Conservation (phyloP, 2,888 invertebrate genomes). For the Polylopha cassiicola region DNA sequence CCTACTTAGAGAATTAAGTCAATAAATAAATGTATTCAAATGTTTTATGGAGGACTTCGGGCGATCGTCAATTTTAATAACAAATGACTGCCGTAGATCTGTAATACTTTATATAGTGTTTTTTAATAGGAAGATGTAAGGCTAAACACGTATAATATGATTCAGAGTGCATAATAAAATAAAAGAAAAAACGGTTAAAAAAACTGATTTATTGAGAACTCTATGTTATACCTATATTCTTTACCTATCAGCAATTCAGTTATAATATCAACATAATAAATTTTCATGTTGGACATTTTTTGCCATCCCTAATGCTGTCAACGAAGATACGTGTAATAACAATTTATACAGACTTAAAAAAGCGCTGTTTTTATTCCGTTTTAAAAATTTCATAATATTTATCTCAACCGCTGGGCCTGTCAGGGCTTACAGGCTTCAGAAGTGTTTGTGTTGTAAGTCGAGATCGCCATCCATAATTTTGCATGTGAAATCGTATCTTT, state of each 20-base stretch:
- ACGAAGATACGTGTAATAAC: too few relatives aligned
- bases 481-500: slow-evolving; percentile 67
- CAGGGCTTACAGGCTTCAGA: slow-evolving; percentile 15
- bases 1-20: slow-evolving; percentile 24
- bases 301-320: too few relatives aligned
- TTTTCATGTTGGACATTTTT: too few relatives aligned
- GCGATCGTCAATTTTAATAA: slow-evolving; percentile 42
- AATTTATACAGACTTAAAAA: too few relatives aligned
- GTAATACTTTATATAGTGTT: slow-evolving; percentile 42
- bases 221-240: too few relatives aligned
- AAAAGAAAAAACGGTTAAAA: too few relatives aligned
- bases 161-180: slow-evolving; percentile 16
- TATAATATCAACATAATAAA: too few relatives aligned
- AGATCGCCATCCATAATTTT: slow-evolving; percentile 58
- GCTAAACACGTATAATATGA: slow-evolving; percentile 23
- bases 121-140: slow-evolving; percentile 35
- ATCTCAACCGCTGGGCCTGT: slow-evolving; percentile 3
- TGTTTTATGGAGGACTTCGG: slow-evolving; percentile 29
- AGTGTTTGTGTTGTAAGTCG: slow-evolving; percentile 56
- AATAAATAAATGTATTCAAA: slow-evolving; percentile 28
- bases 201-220: too few relatives aligned
- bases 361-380: too few relatives aligned
- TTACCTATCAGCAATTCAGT: too few relatives aligned
- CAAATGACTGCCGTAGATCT: slow-evolving; percentile 44
- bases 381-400: slow-evolving; percentile 7